Conservation (phyloP, 2,888 invertebrate species). For the Slavum lentiscoides region DNA sequence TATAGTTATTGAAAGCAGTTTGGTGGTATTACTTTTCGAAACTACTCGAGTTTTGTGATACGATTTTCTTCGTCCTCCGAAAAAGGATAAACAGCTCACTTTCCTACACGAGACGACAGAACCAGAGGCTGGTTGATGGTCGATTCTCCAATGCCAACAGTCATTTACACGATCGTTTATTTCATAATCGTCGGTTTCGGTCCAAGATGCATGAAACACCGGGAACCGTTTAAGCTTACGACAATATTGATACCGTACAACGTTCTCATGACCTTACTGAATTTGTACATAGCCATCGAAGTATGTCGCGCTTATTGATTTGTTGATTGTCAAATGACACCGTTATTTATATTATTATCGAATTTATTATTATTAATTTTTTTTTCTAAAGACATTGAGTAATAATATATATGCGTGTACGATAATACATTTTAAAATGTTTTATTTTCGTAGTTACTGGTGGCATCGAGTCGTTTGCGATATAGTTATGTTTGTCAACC, state of each 20-base stretch:
- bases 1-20: slow-evolving; percentile 83
- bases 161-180: slow-evolving; percentile 72
- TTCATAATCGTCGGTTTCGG: slow-evolving; percentile 78
- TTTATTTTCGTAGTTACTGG: slow-evolving; percentile 64
- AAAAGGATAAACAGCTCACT: slow-evolving; percentile 89
- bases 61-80: slow-evolving; percentile 91
- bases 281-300: slow-evolving; percentile 81
- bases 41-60: slow-evolving; percentile 88
- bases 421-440: slow-evolving; percentile 25
- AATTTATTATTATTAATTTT: too few relatives aligned
- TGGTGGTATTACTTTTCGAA: slow-evolving; percentile 98
- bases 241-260: slow-evolving; percentile 83
- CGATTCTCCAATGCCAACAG: slow-evolving; percentile 76
- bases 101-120: slow-evolving; percentile 86
- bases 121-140: slow-evolving; percentile 85
- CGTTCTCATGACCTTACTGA: slow-evolving; percentile 78
- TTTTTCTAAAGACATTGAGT: too few relatives aligned
- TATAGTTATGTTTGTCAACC: slow-evolving; percentile 89
- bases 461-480: slow-evolving; percentile 72
- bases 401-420: background rate
- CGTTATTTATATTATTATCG: background rate
- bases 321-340: background rate
- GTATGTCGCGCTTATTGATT: slow-evolving; percentile 59
- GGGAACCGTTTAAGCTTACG: slow-evolving; percentile 75
- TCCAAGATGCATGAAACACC: slow-evolving; percentile 78